These are phyloP conservation scores for Saccopteryx bilineata DNA, from an alignment of 2,113 vertebrate species.

Conservation along the genomic window DNA sequence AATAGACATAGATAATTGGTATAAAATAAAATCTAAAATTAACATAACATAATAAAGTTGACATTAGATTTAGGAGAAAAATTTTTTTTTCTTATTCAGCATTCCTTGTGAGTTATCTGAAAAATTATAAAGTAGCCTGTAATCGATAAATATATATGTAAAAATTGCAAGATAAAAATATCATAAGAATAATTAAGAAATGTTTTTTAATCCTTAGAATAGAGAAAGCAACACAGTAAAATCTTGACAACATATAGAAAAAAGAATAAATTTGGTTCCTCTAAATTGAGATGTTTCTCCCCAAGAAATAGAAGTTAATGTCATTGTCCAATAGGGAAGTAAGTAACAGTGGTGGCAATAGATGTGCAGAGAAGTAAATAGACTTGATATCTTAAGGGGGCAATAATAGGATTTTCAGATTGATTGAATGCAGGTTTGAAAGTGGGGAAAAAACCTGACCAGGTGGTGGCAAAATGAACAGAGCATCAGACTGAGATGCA, in stretches of 20 bases:
- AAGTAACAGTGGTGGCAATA: background rate
- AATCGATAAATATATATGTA: background rate
- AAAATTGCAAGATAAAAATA: slow-evolving; percentile 48
- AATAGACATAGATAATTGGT: background rate
- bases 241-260: slow-evolving; percentile 51
- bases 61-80: background rate
- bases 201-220: background rate
- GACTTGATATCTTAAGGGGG: background rate
- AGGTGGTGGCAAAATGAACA: no score
- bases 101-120: slow-evolving; percentile 4
- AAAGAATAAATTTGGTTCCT: background rate
- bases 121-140: background rate
- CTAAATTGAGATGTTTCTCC: slow-evolving; percentile 18
- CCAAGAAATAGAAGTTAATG: background rate
- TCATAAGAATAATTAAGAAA: slow-evolving; percentile 1
- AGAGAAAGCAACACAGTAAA: background rate
- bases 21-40: slow-evolving; percentile 49
- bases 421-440: background rate
- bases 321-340: background rate
- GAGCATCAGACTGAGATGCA: no score
- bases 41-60: background rate
- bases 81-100: background rate
- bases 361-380: background rate
- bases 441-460: background rate
- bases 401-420: slow-evolving; percentile 1